Conservation (phyloP, 2,113 vertebrate genomes). For the Bubo bubo region DNA sequence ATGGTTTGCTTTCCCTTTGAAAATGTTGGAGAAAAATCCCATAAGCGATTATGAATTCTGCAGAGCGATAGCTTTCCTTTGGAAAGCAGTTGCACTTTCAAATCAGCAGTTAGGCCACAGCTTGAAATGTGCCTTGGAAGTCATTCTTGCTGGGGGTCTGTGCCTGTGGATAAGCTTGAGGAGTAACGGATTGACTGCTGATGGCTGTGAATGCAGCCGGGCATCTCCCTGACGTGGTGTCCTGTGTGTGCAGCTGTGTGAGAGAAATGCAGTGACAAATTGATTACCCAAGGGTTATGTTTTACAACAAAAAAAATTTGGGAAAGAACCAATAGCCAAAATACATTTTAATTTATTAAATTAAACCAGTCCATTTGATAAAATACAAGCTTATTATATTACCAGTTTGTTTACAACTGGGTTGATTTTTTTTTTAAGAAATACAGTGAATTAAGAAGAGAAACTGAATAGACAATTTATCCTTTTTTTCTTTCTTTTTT, state of each 20-base stretch:
- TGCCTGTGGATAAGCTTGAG: neutral
- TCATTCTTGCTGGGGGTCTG: neutral
- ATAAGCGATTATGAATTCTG: neutral
- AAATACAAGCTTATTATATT: slow-evolving; percentile 52
- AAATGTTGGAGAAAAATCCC: neutral
- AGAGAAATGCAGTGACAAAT: neutral
- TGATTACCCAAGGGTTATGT: neutral
- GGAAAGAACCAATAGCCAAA: slow-evolving; percentile 5
- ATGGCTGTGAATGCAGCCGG: neutral
- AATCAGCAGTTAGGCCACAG: neutral
- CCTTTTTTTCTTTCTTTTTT: neutral
- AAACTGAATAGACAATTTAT: slow-evolving; percentile 3
- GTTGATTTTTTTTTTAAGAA: slow-evolving; percentile 32
- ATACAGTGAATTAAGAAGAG: slow-evolving; percentile 44
- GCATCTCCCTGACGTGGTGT: accelerated
- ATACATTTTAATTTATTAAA: slow-evolving; percentile 48
- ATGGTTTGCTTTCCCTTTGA: neutral
- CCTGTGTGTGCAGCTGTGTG: accelerated
- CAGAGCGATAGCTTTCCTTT: neutral
- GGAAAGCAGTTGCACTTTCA: neutral
- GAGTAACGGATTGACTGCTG: neutral
- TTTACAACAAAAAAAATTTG: neutral
- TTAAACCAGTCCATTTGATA: slow-evolving; percentile 35
- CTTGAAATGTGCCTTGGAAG: neutral
- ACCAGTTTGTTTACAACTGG: neutral